Evolutionary conservation across 2,797 vertebrate species (phyloP), one percentile per base, ranked within the genome.

Genomic region (Natrix natrix): DNA sequence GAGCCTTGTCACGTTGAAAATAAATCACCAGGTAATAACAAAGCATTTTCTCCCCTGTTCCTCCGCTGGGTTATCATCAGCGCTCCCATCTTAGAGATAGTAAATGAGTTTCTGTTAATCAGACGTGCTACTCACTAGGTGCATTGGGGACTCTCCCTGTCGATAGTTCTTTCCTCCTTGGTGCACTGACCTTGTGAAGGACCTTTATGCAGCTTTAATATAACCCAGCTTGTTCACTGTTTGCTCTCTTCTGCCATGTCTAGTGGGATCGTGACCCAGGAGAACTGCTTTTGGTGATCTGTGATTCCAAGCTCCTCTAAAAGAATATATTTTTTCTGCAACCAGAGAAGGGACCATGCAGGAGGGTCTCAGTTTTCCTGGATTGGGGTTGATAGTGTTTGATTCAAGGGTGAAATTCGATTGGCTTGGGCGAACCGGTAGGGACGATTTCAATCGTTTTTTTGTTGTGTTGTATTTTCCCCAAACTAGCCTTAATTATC

Each of bases 41-140:
- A 24, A 48, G 63, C 26, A 3, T 43, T 56, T 69, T 56, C 13
- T 63, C 48, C 11, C 20, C 43, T 8, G 2, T 43, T 54, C 43
- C 55, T 74, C 89, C 54, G 17, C 24, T 66, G 5, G 11, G 43
- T 87, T 43, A 16, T 28, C 54, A 22, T 56, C 94, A 90, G 86
- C 61, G 24, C 59, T 83, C 20, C 56, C 8, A 66, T 26, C 57
- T 91, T 88, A 91, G 91, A 90, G 87, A 20, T 60, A 90, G 8
- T 48, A 86, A 59, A 94, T 93, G 48, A 26, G 28, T 91, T 95
- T 94, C 86, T 74, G n/a, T 94, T 94, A 52, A 56, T 3, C 60
- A 59, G 13, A 55, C 43, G 12, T 74, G 14, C 16, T 87, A 3
- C 24, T 86, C 88, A 28, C 37, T 43, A 55, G 24, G 8, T 60